phyloP scores from a whole-genome alignment of 2,797 vertebrate species.

The Gallinago nigripennis region DNA sequence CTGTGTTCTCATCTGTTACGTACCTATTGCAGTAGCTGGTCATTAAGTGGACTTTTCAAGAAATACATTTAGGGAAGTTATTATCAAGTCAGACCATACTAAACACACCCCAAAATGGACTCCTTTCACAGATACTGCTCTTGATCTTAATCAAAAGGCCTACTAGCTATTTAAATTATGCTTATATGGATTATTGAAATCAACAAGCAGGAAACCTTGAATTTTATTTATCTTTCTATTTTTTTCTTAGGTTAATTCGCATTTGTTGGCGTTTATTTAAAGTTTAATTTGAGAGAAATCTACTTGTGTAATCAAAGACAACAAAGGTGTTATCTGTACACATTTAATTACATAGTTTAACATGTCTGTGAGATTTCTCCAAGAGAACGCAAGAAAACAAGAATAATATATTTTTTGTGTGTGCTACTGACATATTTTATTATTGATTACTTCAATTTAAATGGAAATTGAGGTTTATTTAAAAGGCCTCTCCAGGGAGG shows the following conservation, averaged over 20 bases:
- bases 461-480: conserved; percentile 5
- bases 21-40: neutral
- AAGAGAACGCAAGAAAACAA: neutral
- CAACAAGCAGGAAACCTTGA: neutral
- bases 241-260: neutral
- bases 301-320: neutral
- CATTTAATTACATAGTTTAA: neutral
- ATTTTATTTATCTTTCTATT: neutral
- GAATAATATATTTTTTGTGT: neutral
- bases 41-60: neutral
- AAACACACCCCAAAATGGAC: neutral
- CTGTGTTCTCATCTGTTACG: neutral
- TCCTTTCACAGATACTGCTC: neutral
- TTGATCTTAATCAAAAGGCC: neutral
- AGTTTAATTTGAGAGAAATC: neutral
- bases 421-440: neutral
- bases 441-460: conserved; percentile 25
- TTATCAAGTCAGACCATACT: accelerated
- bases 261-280: neutral
- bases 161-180: neutral
- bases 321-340: neutral
- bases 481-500: neutral
- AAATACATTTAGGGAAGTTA: neutral
- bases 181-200: neutral
- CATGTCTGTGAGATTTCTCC: neutral